Conservation (phyloP, 2,797 vertebrate species). For the Pseudomugil tenellus region DNA sequence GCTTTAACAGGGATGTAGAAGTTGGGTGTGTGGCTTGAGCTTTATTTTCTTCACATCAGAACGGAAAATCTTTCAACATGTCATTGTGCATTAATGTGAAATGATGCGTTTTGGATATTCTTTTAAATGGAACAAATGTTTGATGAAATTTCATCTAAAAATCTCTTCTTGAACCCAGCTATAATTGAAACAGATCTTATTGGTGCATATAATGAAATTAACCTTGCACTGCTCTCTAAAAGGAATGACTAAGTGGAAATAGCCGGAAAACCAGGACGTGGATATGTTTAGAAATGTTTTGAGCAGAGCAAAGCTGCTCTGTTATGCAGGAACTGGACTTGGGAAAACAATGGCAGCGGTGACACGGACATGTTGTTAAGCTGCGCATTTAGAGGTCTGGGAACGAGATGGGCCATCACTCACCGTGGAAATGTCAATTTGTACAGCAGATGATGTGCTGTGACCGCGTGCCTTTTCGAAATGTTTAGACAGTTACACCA, state of each 20-base stretch:
- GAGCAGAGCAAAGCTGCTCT: background rate
- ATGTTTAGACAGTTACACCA: slow-evolving; percentile 61
- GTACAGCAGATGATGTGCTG: slow-evolving; percentile 17
- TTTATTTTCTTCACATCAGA: background rate
- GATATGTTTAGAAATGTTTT: slow-evolving; percentile 11
- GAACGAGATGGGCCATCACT: slow-evolving; percentile 19
- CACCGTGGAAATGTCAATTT: slow-evolving; percentile 31
- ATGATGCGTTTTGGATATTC: background rate
- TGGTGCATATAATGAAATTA: background rate
- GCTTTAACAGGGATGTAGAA: background rate
- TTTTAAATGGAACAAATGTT: background rate
- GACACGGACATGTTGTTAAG: slow-evolving; percentile 25
- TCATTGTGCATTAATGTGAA: background rate
- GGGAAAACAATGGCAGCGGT: slow-evolving; percentile 17
- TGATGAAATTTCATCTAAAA: background rate
- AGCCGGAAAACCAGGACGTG: background rate
- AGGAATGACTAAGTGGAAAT: background rate
- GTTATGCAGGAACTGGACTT: slow-evolving; percentile 15
- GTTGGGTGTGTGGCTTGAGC: background rate
- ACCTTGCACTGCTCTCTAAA: background rate
- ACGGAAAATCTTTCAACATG: background rate
- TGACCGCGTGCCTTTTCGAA: slow-evolving; percentile 36
- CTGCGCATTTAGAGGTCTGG: slow-evolving; percentile 37
- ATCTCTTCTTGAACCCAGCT: background rate
- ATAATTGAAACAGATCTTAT: no score